Conservation (phyloP, 2,888 invertebrate species). For the Tipula confusa region DNA sequence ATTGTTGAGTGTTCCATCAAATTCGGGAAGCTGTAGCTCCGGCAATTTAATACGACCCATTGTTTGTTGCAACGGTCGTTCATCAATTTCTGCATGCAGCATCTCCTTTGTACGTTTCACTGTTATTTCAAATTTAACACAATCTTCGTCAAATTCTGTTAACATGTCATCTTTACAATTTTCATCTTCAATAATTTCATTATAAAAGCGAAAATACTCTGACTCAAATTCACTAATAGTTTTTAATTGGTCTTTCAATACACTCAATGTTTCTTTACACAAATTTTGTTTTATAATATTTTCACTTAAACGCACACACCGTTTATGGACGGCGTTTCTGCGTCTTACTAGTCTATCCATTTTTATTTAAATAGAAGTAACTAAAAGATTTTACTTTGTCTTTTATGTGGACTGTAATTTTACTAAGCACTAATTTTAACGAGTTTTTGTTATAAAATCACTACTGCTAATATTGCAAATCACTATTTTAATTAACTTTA, state of each 20-base stretch:
- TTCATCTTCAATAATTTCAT: neutral
- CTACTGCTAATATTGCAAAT: too few species aligned
- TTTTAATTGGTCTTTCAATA: neutral
- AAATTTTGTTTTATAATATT: neutral
- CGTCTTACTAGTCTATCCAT: neutral
- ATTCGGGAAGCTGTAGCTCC: neutral
- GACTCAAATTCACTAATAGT: neutral
- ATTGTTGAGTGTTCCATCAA: neutral
- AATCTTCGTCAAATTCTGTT: neutral
- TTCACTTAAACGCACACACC: neutral
- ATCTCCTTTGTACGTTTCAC: neutral
- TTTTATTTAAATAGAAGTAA: too few species aligned
- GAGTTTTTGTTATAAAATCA: too few species aligned
- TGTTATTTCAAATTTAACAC: neutral
- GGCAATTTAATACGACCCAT: neutral
- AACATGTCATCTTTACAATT: neutral
- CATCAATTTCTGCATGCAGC: neutral
- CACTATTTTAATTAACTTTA: too few species aligned
- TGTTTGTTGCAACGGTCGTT: neutral
- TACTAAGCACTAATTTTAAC: too few species aligned
- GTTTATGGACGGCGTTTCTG: neutral
- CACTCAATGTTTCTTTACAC: neutral
- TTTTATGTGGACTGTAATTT: too few species aligned
- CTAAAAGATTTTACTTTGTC: too few species aligned
- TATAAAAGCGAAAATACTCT: neutral